phyloP scores from a whole-genome alignment of 2,797 vertebrate species.

The Sebastes minor region DNA sequence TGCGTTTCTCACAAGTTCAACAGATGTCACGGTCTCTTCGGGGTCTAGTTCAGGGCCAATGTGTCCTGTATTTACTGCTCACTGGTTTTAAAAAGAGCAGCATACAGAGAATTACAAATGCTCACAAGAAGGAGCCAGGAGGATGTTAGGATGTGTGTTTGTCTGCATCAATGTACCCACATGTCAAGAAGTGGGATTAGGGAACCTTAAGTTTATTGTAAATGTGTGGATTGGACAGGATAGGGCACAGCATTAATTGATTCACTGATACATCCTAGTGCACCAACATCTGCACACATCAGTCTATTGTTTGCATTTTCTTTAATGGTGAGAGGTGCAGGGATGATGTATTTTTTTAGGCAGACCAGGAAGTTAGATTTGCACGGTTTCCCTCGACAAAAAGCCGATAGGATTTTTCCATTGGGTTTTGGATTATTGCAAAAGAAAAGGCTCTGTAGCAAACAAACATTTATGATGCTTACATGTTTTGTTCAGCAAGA shows the following conservation, averaged over 20 bases:
- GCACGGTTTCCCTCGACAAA: background rate
- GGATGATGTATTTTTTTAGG: background rate
- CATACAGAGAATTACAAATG: background rate
- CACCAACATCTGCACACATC: background rate
- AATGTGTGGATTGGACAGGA: background rate
- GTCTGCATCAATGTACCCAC: background rate
- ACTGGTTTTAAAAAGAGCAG: background rate
- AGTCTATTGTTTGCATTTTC: background rate
- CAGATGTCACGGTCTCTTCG: background rate
- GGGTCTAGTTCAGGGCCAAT: background rate
- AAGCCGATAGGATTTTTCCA: background rate
- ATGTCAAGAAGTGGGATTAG: background rate
- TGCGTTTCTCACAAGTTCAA: background rate
- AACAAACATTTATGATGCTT: too few relatives aligned
- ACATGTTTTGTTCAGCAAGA: too few relatives aligned
- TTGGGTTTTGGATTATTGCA: background rate
- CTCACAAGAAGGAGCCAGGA: background rate
- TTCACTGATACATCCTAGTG: background rate
- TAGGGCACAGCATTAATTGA: background rate
- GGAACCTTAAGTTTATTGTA: background rate
- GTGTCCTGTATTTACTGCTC: background rate
- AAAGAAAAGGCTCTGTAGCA: background rate
- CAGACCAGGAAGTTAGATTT: background rate
- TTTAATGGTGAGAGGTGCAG: accelerated
- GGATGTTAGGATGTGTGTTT: background rate